A percentile compares a stretch with the other conserved stretches of the same genome.
phyloP scores from a whole-genome alignment of 2,888 invertebrate species.

The Agapetus fuscipes region DNA sequence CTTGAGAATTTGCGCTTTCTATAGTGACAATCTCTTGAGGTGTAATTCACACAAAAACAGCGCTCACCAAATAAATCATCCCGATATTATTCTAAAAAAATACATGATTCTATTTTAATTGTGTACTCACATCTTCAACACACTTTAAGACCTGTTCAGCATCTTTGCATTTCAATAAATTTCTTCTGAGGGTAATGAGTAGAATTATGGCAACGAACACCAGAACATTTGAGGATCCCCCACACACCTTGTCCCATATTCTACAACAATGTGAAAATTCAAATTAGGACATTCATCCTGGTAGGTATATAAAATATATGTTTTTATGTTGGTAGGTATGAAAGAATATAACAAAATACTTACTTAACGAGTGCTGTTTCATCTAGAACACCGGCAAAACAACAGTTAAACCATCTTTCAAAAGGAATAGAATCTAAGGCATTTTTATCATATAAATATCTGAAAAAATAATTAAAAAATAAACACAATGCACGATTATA shows the following conservation, averaged over 20 bases:
- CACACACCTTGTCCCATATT: constrained; percentile 84
- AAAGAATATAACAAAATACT: constrained; percentile 21
- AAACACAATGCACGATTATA: constrained; percentile 16
- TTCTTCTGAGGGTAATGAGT: constrained; percentile 58
- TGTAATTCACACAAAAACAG: constrained; percentile 2
- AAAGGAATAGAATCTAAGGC: constrained; percentile 58
- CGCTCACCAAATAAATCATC: too few relatives aligned
- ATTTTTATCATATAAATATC: constrained; percentile 56
- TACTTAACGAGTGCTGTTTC: constrained; percentile 71
- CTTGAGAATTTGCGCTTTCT: too few relatives aligned
- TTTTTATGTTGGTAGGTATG: too few relatives aligned
- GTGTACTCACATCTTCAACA: constrained; percentile 52
- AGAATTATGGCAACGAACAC: constrained; percentile 68
- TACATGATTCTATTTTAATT: too few relatives aligned
- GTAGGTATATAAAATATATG: too few relatives aligned
- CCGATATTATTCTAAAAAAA: too few relatives aligned
- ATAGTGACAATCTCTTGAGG: too few relatives aligned
- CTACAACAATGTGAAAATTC: constrained; percentile 34
- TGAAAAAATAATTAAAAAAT: constrained; percentile 32
- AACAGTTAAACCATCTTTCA: constrained; percentile 70
- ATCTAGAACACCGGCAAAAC: constrained; percentile 73
- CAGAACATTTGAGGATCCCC: constrained; percentile 74
- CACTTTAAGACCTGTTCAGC: constrained; percentile 52
- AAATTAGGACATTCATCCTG: too few relatives aligned
- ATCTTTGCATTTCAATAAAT: constrained; percentile 52